Evolutionary conservation across 2,113 vertebrate species (phyloP).

Genomic region (Paralichthys olivaceus): DNA sequence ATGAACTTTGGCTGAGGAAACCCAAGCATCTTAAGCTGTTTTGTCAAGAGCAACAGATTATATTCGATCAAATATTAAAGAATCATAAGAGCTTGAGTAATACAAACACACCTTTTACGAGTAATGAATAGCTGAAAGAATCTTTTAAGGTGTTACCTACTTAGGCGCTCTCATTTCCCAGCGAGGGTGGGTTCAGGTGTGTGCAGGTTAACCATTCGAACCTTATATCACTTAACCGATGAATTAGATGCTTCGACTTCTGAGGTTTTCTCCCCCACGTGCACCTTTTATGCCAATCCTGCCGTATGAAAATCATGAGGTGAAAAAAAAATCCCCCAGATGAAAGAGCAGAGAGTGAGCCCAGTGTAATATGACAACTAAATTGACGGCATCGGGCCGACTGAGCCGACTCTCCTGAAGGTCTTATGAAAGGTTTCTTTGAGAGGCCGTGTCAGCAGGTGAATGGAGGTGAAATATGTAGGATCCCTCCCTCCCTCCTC

Average conservation of each 20-base stretch:
- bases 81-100: conserved; percentile 15
- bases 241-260: conserved; percentile 56
- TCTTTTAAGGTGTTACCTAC: conserved; percentile 44
- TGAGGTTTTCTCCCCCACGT: conserved; percentile 30
- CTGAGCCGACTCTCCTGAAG: conserved; percentile 69
- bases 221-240: conserved; percentile 66
- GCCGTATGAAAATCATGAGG: conserved; percentile 66
- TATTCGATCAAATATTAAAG: conserved; percentile 26
- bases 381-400: conserved; percentile 64
- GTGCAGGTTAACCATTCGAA: conserved; percentile 52
- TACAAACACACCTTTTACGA: conserved; percentile 3
- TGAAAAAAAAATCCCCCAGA: conserved; percentile 66
- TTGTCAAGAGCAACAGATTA: conserved; percentile 27
- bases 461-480: conserved; percentile 76
- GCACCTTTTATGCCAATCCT: conserved; percentile 59
- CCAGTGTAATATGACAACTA: conserved; percentile 72
- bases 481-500: conserved; percentile 11
- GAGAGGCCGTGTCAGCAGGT: conserved; percentile 77
- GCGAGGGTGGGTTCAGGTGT: conserved; percentile 31
- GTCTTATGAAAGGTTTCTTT: conserved; percentile 80
- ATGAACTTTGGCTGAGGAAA: conserved; percentile 27
- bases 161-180: conserved; percentile 21
- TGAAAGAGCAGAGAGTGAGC: conserved; percentile 71
- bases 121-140: conserved; percentile 8
- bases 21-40: neutral